These are phyloP conservation scores for Arvicanthis niloticus DNA, from an alignment of 2,113 vertebrate genomes.

Conservation along the genomic window DNA sequence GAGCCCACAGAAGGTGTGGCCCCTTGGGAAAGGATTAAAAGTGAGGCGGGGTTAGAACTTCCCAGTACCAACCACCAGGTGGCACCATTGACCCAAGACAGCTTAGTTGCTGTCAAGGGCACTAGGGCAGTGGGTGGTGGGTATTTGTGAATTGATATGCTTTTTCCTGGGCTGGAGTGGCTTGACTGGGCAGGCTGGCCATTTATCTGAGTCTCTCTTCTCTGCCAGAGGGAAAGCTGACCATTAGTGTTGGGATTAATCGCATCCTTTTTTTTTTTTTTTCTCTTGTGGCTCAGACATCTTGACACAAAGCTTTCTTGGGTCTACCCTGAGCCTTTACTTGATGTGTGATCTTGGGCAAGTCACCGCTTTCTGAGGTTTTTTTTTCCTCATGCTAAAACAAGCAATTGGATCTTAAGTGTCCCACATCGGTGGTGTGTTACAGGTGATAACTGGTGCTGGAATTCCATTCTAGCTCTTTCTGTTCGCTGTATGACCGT, in stretches of 20 bases:
- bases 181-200: neutral
- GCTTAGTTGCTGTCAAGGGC: conserved; percentile 79
- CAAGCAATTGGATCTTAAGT: neutral
- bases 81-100: conserved; percentile 83
- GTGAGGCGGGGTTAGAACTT: conserved; percentile 18
- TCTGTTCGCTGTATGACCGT: conserved; percentile 43
- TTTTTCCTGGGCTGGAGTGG: neutral
- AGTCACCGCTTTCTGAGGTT: conserved; percentile 57
- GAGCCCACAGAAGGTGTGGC: neutral
- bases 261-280: neutral
- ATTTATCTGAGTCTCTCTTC: neutral
- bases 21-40: neutral
- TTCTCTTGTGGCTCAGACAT: neutral
- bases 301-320: neutral
- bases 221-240: neutral
- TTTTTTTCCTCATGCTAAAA: neutral
- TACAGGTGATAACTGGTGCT: neutral
- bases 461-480: neutral
- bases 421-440: neutral
- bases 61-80: conserved; percentile 76
- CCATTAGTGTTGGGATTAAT: neutral
- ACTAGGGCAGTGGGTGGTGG: neutral
- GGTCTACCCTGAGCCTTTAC: conserved; percentile 31
- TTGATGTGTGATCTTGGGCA: conserved; percentile 69
- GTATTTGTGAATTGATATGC: neutral